Percentiles rank a stretch among this genome's conserved stretches.
These are phyloP conservation scores for Oryzias sinensis DNA, from an alignment of 2,797 vertebrate species.

Conservation along the genomic window DNA sequence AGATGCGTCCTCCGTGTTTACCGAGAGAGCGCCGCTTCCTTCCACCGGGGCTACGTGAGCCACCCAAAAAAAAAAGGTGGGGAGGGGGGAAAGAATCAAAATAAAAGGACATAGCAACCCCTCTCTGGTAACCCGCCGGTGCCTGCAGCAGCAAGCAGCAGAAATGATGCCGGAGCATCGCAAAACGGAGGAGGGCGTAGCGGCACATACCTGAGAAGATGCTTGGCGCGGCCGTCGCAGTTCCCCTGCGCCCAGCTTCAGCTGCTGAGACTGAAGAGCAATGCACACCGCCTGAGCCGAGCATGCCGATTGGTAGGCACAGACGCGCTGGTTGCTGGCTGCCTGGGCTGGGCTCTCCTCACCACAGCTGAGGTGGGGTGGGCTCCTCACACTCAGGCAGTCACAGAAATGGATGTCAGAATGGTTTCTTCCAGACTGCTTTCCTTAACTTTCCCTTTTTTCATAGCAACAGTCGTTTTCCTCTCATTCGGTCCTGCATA, in stretches of 20 bases:
- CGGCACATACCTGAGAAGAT: conserved; percentile 77
- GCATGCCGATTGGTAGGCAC: conserved; percentile 78
- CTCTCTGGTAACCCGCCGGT: conserved; percentile 56
- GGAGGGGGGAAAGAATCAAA: background rate
- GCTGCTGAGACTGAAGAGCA: conserved; percentile 71
- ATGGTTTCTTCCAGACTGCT: conserved; percentile 79
- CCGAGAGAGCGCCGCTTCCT: conserved; percentile 46
- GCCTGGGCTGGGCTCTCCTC: conserved; percentile 76
- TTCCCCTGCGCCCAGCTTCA: conserved; percentile 76
- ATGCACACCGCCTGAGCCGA: conserved; percentile 70
- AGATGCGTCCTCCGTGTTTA: conserved; percentile 64
- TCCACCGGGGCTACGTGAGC: conserved; percentile 45
- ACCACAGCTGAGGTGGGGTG: conserved; percentile 69
- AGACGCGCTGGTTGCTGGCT: conserved; percentile 78
- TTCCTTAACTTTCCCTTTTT: conserved; percentile 68
- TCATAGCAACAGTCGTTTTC: conserved; percentile 63
- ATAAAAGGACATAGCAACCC: conserved; percentile 44
- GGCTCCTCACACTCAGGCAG: conserved; percentile 60
- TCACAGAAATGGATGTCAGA: conserved; percentile 62
- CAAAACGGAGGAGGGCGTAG: conserved; percentile 47
- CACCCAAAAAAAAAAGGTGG: conserved; percentile 1
- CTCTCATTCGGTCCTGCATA: conserved; percentile 11
- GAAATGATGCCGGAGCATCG: conserved; percentile 21
- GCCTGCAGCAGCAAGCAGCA: conserved; percentile 37
- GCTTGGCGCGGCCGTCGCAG: conserved; percentile 78